phyloP scores from a whole-genome alignment of 2,113 vertebrate species.

The Pseudopodoces humilis region DNA sequence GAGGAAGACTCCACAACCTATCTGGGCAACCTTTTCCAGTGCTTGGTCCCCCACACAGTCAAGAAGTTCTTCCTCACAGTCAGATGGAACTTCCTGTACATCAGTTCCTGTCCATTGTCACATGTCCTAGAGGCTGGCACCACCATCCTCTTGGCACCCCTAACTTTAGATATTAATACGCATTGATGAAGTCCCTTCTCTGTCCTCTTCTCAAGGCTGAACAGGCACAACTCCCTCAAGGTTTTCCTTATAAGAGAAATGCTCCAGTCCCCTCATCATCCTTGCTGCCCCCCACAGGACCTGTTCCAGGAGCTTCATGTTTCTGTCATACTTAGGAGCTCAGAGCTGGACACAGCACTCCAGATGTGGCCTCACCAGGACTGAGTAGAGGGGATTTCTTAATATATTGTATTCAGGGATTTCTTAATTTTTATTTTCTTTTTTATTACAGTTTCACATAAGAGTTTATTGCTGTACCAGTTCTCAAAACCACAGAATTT shows the following conservation, averaged over 20 bases:
- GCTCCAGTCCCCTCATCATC: background rate
- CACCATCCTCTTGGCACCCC: background rate
- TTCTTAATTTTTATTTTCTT: background rate
- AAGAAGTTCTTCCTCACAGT: background rate
- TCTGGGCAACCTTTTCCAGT: background rate
- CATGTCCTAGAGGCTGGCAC: too few relatives aligned
- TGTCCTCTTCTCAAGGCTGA: background rate
- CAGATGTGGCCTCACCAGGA: background rate
- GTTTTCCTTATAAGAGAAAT: background rate
- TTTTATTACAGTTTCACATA: background rate
- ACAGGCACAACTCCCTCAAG: background rate
- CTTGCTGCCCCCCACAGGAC: background rate
- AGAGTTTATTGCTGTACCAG: background rate
- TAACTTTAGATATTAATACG: background rate
- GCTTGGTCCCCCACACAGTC: rapidly evolving
- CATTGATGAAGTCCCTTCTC: background rate
- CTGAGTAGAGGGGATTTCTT: background rate
- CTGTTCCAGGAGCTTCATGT: background rate
- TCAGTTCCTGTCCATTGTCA: background rate
- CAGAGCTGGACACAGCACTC: background rate
- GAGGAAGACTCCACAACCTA: background rate
- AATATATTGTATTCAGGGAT: rapidly evolving
- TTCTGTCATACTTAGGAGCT: background rate
- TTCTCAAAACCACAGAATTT: background rate
- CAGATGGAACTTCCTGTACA: background rate